Base-by-base conservation (phyloP, 2,113 vertebrate genomes). In the Halichoeres trimaculatus region DNA sequence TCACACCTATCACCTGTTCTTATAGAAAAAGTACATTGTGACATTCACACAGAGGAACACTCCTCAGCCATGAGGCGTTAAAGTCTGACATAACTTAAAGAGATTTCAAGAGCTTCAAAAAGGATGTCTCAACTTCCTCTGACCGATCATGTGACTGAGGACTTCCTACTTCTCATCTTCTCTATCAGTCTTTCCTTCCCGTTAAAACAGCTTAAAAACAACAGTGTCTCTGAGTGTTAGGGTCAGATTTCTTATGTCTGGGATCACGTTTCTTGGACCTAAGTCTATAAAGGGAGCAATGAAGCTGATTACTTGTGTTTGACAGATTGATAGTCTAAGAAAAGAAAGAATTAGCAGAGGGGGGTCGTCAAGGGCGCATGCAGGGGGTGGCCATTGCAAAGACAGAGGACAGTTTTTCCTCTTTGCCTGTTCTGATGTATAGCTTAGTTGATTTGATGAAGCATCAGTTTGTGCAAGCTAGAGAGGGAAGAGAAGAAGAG, bases 81-180 rank as follows among this genome's bases (percentile, higher is more conserved):
- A 58, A 13, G 19, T 48, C 20, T 58, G 23, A 41, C 35, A 19
- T 23, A 8, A 19, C 59, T 38, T 35, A 48, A 65, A 36, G 48
- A 17, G 19, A 55, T 19, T 50, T 24, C 4, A 36, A 54, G 17
- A 26, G 26, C 45, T 76, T 77, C 1, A 8, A 22, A 68, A 56
- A 77, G 10, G 59, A 34, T 26, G 30, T 57, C 65, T 74, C 51
- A n/a, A 38, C 59, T 53, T 67, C 63, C 57, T 70, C 51, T 61
- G 54, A 34, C 72, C 9, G 54, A 54, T 80, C 78, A 51, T 54
- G 48, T 73, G 71, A 68, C 69, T 57, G 55, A 11, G 43, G 60
- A 43, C 23, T 54, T 62, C 41, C 14, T 56, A 30, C 26, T 12
- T 34, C 11, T 65, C 61, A 19, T 45, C 66, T 77, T 74, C 53